Percentiles rank a stretch among this genome's conserved stretches.
phyloP scores from a whole-genome alignment of 2,113 vertebrate genomes.

The Xiphias gladius region DNA sequence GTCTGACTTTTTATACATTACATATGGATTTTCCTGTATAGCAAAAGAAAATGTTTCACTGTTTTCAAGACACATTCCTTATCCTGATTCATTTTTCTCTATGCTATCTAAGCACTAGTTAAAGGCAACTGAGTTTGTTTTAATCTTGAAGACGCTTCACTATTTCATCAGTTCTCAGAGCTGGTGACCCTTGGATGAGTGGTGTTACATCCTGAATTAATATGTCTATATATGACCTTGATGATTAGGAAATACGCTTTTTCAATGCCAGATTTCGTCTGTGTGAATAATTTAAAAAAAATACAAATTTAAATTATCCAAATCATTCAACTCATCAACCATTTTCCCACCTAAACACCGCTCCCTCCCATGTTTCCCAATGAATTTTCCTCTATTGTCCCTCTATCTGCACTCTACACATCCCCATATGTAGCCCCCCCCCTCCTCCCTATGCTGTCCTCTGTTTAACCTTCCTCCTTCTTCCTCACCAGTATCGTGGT shows the following conservation, averaged over 20 bases:
- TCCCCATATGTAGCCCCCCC: not conserved
- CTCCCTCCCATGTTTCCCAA: not conserved
- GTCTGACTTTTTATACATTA: conserved; percentile 98
- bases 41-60: conserved; percentile 13
- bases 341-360: not conserved
- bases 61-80: not conserved
- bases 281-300: not conserved
- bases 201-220: no score
- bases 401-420: conserved; percentile 7
- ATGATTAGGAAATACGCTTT: no score
- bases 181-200: no score
- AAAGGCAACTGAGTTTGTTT: not conserved
- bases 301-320: not conserved
- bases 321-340: no score
- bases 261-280: not conserved
- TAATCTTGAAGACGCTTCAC: not conserved
- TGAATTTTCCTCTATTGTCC: not conserved
- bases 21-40: conserved; percentile 95
- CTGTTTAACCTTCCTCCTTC: conserved; percentile 50
- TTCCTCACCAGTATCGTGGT: conserved; percentile 96
- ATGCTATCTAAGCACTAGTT: not conserved
- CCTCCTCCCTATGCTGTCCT: conserved; percentile 34
- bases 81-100: not conserved
- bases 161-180: no score
- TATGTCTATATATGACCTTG: no score